These are phyloP conservation scores for Malacosoma neustria DNA, from an alignment of 2,888 invertebrate genomes.

Conservation along the genomic window DNA sequence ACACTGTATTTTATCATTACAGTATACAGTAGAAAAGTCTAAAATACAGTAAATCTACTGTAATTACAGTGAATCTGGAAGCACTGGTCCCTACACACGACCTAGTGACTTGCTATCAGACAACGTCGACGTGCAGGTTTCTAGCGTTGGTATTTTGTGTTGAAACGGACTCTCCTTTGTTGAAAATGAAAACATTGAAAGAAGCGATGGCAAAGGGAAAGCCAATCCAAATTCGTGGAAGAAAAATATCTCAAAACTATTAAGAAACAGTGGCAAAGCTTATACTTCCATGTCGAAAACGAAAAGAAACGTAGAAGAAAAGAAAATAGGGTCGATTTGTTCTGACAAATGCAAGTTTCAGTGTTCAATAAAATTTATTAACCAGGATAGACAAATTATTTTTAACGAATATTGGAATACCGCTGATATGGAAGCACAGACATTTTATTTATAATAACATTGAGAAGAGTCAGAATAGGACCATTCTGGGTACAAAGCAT, in stretches of 20 bases:
- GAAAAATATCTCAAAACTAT: neutral
- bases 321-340: slow-evolving; percentile 2
- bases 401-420: slow-evolving; percentile 1
- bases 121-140: neutral
- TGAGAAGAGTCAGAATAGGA: too few relatives aligned
- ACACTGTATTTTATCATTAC: too few relatives aligned
- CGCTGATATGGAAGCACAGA: neutral
- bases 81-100: too few relatives aligned
- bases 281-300: slow-evolving; percentile 2
- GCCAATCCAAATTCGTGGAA: slow-evolving; percentile 2
- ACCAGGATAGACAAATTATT: neutral
- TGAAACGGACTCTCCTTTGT: slow-evolving; percentile 1
- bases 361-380: neutral
- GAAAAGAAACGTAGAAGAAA: neutral
- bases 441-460: neutral
- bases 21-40: too few relatives aligned
- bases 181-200: neutral
- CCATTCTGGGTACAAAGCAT: too few relatives aligned
- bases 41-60: too few relatives aligned
- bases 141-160: slow-evolving; percentile 1
- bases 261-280: slow-evolving; percentile 2
- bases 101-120: slow-evolving; percentile 1
- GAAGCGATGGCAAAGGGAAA: slow-evolving; percentile 1
- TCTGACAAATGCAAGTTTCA: slow-evolving; percentile 1
- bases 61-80: too few relatives aligned